Conservation (phyloP, 2,113 vertebrate species). For the Cichladusa arquata region DNA sequence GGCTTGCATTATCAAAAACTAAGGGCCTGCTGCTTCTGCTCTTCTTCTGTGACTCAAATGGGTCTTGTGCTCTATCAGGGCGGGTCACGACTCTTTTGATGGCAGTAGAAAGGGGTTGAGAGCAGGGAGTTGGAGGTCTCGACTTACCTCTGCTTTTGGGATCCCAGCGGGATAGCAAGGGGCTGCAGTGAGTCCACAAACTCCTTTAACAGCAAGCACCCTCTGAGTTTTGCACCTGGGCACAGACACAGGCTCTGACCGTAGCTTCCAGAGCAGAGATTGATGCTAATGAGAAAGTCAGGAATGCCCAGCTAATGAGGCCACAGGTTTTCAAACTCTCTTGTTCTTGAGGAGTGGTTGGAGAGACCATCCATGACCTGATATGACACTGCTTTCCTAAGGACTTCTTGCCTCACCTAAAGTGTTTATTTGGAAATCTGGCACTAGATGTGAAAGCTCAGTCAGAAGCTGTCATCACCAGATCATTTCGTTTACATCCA, state of each 20-base stretch:
- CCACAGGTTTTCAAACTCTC: background rate
- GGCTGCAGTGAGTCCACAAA: background rate
- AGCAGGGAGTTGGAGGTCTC: background rate
- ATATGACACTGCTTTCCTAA: background rate
- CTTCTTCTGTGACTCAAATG: background rate
- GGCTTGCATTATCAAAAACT: background rate
- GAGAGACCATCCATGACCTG: background rate
- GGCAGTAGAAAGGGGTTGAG: background rate
- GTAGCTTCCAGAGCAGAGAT: background rate
- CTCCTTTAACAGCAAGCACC: background rate
- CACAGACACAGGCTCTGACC: background rate
- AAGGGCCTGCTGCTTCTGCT: background rate
- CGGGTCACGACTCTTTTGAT: background rate
- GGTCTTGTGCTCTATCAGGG: background rate
- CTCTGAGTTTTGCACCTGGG: background rate
- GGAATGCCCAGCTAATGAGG: background rate
- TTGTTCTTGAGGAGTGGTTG: background rate
- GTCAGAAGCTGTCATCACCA: background rate
- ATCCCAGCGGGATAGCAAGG: background rate
- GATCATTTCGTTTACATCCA: background rate
- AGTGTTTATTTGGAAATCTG: background rate
- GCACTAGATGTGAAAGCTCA: background rate
- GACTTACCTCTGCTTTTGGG: background rate
- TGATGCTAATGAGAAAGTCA: background rate
- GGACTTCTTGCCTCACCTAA: background rate